Base-by-base conservation (phyloP, 1,140 invertebrate species). In the Drosophila willistoni region DNA sequence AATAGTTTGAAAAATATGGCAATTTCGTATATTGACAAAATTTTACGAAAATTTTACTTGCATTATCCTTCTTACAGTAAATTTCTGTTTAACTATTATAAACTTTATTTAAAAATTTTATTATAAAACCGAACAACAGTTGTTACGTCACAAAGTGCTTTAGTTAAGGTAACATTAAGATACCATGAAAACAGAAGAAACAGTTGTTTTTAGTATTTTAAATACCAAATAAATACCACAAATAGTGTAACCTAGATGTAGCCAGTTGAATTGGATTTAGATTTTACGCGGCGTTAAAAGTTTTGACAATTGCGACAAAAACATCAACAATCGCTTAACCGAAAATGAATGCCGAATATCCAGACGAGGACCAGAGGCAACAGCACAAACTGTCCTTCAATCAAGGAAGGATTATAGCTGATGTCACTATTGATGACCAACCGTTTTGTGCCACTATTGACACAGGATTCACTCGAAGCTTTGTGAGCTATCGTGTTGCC, bases 401-500 rank as follows among this genome's bases (percentile, higher is more conserved):
- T 12, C 17, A 6, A 22, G 44, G 6, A 3, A 51, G 17, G 17
- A 51, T 51, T 51, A 12, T 19, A 47, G 14, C 14, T 2, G 17
- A 51, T 14, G 17, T 51, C 9, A 12, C 44, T 22, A 51, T 22
- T 19, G 10, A 51, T 51, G 44, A 9, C 17, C 44, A 10, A 3
- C 7, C 44, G 19, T 22, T 51, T 51, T 51, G 44, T 51, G 44
- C 44, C 17, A 22, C 44, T 14, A 47, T 47, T 47, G 7, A 47
- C 44, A 47, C 44, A 47, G 44, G 44, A 47, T 47, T 47, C 44
- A 7, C 44, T 14, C 44, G 44, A 9, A 47, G 44, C 14, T 47
- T 47, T 47, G 44, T 47, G 17, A 47, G 17, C 2, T 0, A 47
- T n/a, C 44, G 7, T 17, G 14, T 47, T 7, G 44, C 44, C 2